Evolutionary conservation across 2,888 invertebrate genomes (phyloP).

Genomic region (Steromphala cineraria): DNA sequence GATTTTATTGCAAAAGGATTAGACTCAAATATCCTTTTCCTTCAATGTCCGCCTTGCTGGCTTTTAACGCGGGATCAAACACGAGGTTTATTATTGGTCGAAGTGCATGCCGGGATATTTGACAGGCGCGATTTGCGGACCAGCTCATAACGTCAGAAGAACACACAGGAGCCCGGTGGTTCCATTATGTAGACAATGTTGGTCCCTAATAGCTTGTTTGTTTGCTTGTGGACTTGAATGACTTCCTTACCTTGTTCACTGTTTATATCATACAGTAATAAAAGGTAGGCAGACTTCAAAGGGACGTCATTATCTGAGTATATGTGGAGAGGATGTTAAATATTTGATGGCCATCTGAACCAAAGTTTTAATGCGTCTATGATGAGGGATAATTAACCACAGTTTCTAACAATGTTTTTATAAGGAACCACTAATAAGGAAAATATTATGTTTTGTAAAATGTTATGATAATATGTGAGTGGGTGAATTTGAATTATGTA

Average conservation of each 20-base stretch:
- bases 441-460: no score
- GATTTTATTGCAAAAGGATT: no score
- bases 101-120: not conserved
- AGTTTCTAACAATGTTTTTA: no score
- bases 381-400: no score
- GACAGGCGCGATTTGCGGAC: not conserved
- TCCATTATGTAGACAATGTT: not conserved
- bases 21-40: no score
- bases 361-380: no score
- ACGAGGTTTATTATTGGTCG: not conserved
- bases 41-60: not conserved
- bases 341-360: no score
- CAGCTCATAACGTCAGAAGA: not conserved
- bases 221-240: not conserved
- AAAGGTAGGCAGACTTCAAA: not conserved
- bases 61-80: slow-evolving; percentile 13
- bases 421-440: no score
- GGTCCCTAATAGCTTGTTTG: not conserved
- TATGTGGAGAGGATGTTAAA: no score
- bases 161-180: not conserved
- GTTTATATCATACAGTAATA: not conserved
- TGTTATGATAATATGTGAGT: no score
- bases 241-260: not conserved
- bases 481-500: no score
- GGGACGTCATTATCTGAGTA: not conserved